phyloP scores from a whole-genome alignment of 1,140 invertebrate genomes.

The Zaprionus capensis region DNA sequence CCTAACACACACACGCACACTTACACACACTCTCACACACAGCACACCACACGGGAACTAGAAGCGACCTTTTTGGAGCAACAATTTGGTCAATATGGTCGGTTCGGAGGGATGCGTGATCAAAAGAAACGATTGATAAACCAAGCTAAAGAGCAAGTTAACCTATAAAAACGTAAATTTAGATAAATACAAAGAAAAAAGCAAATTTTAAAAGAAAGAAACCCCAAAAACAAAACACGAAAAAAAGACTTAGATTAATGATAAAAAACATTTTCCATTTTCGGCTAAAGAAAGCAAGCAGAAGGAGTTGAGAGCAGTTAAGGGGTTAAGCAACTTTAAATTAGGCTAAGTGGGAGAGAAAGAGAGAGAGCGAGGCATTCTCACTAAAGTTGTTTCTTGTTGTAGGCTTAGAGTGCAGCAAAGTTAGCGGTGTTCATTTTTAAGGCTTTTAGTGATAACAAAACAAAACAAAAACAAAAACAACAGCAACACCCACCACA shows the following conservation, averaged over 20 bases:
- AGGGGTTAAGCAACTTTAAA: constrained; percentile 3
- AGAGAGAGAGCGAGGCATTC: constrained; percentile 20
- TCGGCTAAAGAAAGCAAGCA: constrained; percentile 48
- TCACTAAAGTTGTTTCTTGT: constrained; percentile 61
- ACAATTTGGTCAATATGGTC: constrained; percentile 53
- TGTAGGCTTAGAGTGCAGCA: constrained; percentile 62
- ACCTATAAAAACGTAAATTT: constrained; percentile 39
- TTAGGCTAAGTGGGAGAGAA: constrained; percentile 32
- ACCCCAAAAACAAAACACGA: constrained; percentile 20
- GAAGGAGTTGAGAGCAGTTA: background rate
- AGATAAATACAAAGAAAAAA: constrained; percentile 45
- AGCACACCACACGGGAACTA: constrained; percentile 32
- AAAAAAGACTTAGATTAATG: constrained; percentile 47
- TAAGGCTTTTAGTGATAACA: constrained; percentile 73
- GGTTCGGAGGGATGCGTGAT: constrained; percentile 87
- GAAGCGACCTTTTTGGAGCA: constrained; percentile 54
- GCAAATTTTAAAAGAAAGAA: constrained; percentile 30
- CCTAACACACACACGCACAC: constrained; percentile 35
- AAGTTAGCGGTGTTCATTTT: constrained; percentile 79
- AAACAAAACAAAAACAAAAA: constrained; percentile 38
- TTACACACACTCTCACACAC: constrained; percentile 4
- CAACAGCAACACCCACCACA: constrained; percentile 24
- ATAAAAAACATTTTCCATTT: constrained; percentile 64
- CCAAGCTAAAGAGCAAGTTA: constrained; percentile 45
- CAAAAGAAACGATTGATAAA: constrained; percentile 60